A percentile compares a stretch with the other conserved stretches of the same genome.
phyloP scores from a whole-genome alignment of 2,797 vertebrate species.

The Spizella passerina region DNA sequence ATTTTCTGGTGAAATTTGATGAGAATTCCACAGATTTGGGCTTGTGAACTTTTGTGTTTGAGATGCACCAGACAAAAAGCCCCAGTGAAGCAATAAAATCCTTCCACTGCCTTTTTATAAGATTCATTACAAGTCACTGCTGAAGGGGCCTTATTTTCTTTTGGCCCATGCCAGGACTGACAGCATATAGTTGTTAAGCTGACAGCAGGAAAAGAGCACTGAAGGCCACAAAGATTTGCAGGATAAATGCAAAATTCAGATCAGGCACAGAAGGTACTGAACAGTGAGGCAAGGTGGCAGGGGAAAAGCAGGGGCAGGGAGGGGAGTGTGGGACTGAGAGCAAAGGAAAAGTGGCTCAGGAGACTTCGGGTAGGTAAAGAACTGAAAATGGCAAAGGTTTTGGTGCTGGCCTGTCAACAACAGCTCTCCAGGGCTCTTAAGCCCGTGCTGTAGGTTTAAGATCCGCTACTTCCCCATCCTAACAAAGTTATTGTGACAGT shows the following conservation, averaged over 20 bases:
- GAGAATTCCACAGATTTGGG: background rate
- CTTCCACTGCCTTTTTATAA: background rate
- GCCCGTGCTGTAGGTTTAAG: background rate
- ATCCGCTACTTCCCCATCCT: rapidly evolving
- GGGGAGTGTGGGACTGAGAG: background rate
- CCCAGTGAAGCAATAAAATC: rapidly evolving
- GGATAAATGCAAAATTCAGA: background rate
- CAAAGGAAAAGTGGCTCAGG: background rate
- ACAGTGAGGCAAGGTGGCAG: background rate
- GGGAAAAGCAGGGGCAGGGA: background rate
- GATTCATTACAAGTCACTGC: background rate
- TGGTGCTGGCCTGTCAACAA: background rate
- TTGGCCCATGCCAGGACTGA: background rate
- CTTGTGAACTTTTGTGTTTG: background rate
- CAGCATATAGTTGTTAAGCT: background rate
- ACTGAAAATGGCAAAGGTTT: background rate
- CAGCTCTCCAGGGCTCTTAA: background rate
- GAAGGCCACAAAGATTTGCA: background rate
- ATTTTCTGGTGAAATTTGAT: background rate
- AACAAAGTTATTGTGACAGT: background rate
- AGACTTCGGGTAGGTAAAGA: background rate
- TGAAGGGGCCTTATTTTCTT: background rate
- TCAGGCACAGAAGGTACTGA: background rate
- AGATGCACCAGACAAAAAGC: background rate
- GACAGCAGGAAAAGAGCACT: background rate